Evolutionary conservation across 2,113 vertebrate genomes (phyloP).

Genomic region (Mola mola): DNA sequence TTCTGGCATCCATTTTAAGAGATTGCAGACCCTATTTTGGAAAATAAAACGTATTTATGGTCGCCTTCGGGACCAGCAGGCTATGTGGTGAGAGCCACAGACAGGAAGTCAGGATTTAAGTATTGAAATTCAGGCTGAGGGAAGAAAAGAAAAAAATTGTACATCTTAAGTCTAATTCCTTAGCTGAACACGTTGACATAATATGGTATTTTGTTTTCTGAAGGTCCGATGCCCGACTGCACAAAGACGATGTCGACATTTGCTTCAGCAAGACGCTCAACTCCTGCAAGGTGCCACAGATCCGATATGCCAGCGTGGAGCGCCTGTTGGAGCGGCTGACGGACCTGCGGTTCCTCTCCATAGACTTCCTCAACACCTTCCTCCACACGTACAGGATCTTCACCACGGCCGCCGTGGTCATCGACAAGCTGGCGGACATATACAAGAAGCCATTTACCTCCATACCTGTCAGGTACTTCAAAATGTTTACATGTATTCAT

Average conservation of each 20-base stretch:
- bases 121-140: too few relatives aligned
- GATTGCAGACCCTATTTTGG: too few relatives aligned
- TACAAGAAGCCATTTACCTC: constrained; percentile 95
- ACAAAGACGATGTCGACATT: constrained; percentile 93
- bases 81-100: too few relatives aligned
- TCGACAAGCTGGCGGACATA: constrained; percentile 92
- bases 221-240: constrained; percentile 92
- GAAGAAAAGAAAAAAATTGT: too few relatives aligned
- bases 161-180: too few relatives aligned
- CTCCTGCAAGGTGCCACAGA: constrained; percentile 98
- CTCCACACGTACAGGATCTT: constrained; percentile 97
- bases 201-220: constrained; percentile 7
- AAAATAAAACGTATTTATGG: too few relatives aligned
- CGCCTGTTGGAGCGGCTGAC: constrained; percentile 93
- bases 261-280: constrained; percentile 98
- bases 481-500: not conserved
- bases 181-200: too few relatives aligned
- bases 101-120: too few relatives aligned
- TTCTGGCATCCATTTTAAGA: too few relatives aligned
- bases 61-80: too few relatives aligned
- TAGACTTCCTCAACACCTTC: constrained; percentile 98
- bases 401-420: constrained; percentile 89
- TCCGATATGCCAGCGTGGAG: constrained; percentile 94
- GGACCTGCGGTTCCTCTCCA: constrained; percentile 94
- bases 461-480: constrained; percentile 89